A percentile compares a stretch with the other conserved stretches of the same genome.
phyloP scores from a whole-genome alignment of 2,888 invertebrate species.

The Panopea generosa region DNA sequence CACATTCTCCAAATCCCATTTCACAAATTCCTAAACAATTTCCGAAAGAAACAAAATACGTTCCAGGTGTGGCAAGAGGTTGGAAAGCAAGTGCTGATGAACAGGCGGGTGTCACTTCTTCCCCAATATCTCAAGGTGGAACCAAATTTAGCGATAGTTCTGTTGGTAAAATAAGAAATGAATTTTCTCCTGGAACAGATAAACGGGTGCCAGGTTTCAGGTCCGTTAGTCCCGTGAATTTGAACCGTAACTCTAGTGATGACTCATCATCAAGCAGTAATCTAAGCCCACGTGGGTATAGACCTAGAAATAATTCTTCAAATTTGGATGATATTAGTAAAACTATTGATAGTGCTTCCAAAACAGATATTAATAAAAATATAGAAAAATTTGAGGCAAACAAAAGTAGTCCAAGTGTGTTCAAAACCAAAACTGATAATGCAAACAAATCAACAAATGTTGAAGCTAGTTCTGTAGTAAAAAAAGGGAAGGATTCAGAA shows the following conservation, averaged over 20 bases:
- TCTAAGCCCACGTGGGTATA: constrained; percentile 58
- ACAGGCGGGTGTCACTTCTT: constrained; percentile 4
- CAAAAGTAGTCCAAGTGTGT: background rate
- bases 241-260: constrained; percentile 37
- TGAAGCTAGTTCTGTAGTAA: too few relatives aligned
- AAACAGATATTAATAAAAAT: constrained; percentile 59
- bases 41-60: constrained; percentile 28
- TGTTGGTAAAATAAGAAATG: constrained; percentile 46
- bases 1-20: constrained; percentile 19
- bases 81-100: constrained; percentile 49
- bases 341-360: constrained; percentile 7
- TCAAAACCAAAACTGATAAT: background rate
- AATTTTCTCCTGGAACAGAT: background rate
- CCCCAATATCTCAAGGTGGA: background rate
- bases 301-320: constrained; percentile 9
- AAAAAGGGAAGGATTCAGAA: constrained; percentile 8
- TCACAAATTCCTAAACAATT: constrained; percentile 18
- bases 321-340: background rate
- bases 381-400: constrained; percentile 34
- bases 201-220: constrained; percentile 43
- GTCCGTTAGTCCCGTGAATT: constrained; percentile 54
- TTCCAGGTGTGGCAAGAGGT: constrained; percentile 54
- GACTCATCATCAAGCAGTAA: constrained; percentile 20
- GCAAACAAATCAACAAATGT: too few relatives aligned
- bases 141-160: constrained; percentile 44